These are phyloP conservation scores for Merluccius polli DNA, from an alignment of 2,797 vertebrate species.

Conservation along the genomic window DNA sequence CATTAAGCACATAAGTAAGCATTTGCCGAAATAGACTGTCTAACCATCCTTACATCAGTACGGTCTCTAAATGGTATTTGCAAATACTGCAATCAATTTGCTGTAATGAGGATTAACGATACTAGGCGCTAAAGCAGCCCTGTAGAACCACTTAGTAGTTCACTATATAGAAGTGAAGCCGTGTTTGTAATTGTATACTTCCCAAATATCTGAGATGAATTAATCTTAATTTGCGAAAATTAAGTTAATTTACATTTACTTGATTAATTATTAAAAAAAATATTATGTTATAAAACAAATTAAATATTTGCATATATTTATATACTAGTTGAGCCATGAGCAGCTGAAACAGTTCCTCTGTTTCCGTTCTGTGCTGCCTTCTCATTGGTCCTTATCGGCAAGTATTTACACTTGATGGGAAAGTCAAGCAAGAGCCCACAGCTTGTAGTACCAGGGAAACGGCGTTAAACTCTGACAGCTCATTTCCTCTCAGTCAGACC, in stretches of 20 bases:
- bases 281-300: background rate
- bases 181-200: too few species aligned
- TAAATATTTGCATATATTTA: background rate
- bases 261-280: background rate
- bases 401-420: too few species aligned
- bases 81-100: background rate
- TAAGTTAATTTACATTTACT: background rate
- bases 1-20: background rate
- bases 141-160: background rate
- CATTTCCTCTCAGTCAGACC: too few species aligned
- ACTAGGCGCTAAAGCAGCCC: background rate
- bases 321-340: background rate
- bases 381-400: too few species aligned
- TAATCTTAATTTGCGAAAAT: background rate
- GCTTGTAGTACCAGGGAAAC: too few species aligned
- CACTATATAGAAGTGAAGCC: background rate
- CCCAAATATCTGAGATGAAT: too few species aligned
- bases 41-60: background rate
- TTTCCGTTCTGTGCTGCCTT: too few species aligned
- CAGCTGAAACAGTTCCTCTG: too few species aligned
- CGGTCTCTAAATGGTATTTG: too few species aligned
- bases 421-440: too few species aligned
- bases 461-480: too few species aligned
- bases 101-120: background rate
- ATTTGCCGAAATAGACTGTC: background rate